Evolutionary conservation across 2,888 invertebrate species (phyloP).

Genomic region (Oscheius onirici): DNA sequence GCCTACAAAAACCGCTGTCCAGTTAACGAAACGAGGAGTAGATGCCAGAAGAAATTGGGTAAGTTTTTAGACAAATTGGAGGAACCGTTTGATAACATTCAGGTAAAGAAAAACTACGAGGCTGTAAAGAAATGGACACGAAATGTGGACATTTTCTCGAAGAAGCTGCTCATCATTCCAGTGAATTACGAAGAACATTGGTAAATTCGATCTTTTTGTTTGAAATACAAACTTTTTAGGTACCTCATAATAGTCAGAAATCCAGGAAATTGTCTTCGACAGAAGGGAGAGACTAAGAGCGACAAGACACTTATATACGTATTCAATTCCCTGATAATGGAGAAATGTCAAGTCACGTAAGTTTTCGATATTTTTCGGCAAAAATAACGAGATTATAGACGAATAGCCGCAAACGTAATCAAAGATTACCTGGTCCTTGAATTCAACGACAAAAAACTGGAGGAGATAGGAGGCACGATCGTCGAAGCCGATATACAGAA

Average conservation of each 20-base stretch:
- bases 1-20: background rate
- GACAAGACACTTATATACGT: background rate
- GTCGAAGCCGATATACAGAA: background rate
- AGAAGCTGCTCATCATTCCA: constrained; percentile 8
- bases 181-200: constrained; percentile 16
- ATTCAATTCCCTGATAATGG: constrained; percentile 12
- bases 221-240: background rate
- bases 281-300: background rate
- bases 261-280: constrained; percentile 10
- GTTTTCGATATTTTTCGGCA: background rate
- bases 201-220: background rate
- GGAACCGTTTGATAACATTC: background rate
- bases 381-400: background rate
- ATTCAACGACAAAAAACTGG: constrained; percentile 4
- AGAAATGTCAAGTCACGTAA: background rate
- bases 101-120: constrained; percentile 9
- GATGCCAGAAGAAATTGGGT: background rate
- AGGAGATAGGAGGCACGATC: background rate
- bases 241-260: constrained; percentile 11
- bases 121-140: constrained; percentile 11
- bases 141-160: constrained; percentile 12
- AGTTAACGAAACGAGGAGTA: background rate
- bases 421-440: background rate
- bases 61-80: background rate
- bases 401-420: background rate